These are phyloP conservation scores for Gambusia affinis DNA, from an alignment of 2,113 vertebrate genomes.

Conservation along the genomic window DNA sequence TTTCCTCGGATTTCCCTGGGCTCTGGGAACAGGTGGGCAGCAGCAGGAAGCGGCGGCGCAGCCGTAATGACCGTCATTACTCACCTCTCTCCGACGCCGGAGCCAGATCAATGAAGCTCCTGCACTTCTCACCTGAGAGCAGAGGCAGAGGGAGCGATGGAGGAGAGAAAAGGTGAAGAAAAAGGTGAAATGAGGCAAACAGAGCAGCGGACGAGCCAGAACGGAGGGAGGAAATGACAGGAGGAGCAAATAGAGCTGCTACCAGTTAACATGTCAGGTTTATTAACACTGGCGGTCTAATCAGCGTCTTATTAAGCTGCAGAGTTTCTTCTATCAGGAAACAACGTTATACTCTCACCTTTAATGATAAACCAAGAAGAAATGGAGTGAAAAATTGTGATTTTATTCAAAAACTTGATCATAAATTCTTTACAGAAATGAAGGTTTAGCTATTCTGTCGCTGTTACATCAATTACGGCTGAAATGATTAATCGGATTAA, in stretches of 20 bases:
- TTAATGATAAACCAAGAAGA: no score
- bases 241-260: neutral
- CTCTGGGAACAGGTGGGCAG: conserved; percentile 56
- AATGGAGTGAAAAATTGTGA: no score
- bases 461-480: no score
- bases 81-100: conserved; percentile 97
- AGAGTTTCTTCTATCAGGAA: no score
- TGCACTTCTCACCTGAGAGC: conserved; percentile 92
- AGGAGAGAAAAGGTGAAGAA: conserved; percentile 12
- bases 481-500: no score
- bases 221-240: neutral
- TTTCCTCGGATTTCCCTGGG: conserved; percentile 7
- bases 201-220: conserved; percentile 9
- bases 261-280: no score
- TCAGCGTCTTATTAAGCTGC: no score
- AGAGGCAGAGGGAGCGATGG: conserved; percentile 11
- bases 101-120: conserved; percentile 98
- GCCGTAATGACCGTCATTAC: conserved; percentile 76
- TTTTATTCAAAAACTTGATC: no score
- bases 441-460: no score
- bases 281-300: no score
- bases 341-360: no score
- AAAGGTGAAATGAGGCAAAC: conserved; percentile 43
- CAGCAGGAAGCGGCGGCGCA: conserved; percentile 28
- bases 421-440: no score